These are phyloP conservation scores for Drosophila ustulata DNA, from an alignment of 2,888 invertebrate genomes.

Conservation along the genomic window DNA sequence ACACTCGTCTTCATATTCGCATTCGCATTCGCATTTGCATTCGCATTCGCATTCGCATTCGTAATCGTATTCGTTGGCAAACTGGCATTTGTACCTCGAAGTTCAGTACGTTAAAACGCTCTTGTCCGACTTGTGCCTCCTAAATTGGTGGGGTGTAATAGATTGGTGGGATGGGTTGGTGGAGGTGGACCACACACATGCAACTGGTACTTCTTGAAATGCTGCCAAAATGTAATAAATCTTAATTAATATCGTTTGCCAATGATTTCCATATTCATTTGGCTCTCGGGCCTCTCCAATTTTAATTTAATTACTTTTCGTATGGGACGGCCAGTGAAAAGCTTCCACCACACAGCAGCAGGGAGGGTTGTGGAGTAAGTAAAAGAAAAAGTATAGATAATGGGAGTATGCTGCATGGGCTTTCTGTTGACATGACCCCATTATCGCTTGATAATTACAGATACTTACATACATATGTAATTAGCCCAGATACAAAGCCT, in stretches of 20 bases:
- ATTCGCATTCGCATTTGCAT: constrained; percentile 3
- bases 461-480: constrained; percentile 58
- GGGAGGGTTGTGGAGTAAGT: constrained; percentile 23
- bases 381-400: constrained; percentile 54
- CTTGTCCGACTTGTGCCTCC: not conserved
- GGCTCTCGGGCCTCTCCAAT: constrained; percentile 53
- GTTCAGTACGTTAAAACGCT: constrained; percentile 16
- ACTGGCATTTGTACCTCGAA: not conserved
- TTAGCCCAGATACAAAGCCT: constrained; percentile 68
- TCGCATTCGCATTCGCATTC: constrained; percentile 3
- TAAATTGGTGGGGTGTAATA: not conserved
- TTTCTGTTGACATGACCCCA: constrained; percentile 74
- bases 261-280: constrained; percentile 64
- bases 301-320: constrained; percentile 67
- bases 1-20: constrained; percentile 7
- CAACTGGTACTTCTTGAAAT: constrained; percentile 43
- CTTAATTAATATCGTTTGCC: constrained; percentile 72
- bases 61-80: constrained; percentile 15
- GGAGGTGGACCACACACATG: constrained; percentile 46
- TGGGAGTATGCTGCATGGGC: constrained; percentile 49
- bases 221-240: constrained; percentile 71
- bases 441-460: constrained; percentile 74
- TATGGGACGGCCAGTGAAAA: constrained; percentile 21
- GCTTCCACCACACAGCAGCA: not conserved
- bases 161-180: not conserved